Percentiles rank a stretch among this genome's conserved stretches.
Evolutionary conservation across 2,797 vertebrate genomes (phyloP).

Genomic region (Sebastes oblongus): DNA sequence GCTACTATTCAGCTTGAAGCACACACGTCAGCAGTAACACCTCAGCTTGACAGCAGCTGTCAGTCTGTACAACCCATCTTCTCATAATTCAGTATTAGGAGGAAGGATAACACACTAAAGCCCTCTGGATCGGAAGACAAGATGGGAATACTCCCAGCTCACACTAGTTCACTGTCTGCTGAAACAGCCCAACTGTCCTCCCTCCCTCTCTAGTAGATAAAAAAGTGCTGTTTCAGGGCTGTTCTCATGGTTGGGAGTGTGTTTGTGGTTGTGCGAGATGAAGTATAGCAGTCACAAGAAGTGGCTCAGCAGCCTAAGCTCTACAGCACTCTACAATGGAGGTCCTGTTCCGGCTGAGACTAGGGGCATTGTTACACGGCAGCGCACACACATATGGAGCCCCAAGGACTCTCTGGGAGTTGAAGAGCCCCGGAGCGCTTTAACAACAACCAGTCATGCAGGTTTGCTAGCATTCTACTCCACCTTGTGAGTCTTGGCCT

Average conservation of each 20-base stretch:
- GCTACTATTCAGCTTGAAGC: slow-evolving; percentile 1
- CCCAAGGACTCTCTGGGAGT: slow-evolving; percentile 59
- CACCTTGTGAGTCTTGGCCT: slow-evolving; percentile 23
- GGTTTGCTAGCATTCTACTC: slow-evolving; percentile 63
- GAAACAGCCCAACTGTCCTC: slow-evolving; percentile 26
- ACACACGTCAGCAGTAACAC: slow-evolving; percentile 1
- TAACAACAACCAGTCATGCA: slow-evolving; percentile 58
- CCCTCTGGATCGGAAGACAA: slow-evolving; percentile 14
- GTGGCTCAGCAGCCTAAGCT: slow-evolving; percentile 79
- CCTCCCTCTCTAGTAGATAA: slow-evolving; percentile 39
- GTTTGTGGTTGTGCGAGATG: slow-evolving; percentile 66
- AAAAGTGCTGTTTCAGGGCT: slow-evolving; percentile 64
- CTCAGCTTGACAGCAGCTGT: slow-evolving; percentile 27
- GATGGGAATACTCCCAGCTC: slow-evolving; percentile 29
- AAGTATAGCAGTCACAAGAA: slow-evolving; percentile 83
- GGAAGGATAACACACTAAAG: slow-evolving; percentile 21
- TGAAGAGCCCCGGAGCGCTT: slow-evolving; percentile 55
- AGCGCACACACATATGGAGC: slow-evolving; percentile 68
- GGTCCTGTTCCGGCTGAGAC: slow-evolving; percentile 80
- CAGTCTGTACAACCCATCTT: slow-evolving; percentile 26
- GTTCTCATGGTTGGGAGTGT: slow-evolving; percentile 49
- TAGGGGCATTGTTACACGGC: slow-evolving; percentile 77
- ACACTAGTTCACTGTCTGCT: slow-evolving; percentile 57
- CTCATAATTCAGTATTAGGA: slow-evolving; percentile 30
- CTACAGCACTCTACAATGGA: slow-evolving; percentile 76